Base-by-base conservation (phyloP, 2,797 vertebrate species). In the Manis crassicaudata region DNA sequence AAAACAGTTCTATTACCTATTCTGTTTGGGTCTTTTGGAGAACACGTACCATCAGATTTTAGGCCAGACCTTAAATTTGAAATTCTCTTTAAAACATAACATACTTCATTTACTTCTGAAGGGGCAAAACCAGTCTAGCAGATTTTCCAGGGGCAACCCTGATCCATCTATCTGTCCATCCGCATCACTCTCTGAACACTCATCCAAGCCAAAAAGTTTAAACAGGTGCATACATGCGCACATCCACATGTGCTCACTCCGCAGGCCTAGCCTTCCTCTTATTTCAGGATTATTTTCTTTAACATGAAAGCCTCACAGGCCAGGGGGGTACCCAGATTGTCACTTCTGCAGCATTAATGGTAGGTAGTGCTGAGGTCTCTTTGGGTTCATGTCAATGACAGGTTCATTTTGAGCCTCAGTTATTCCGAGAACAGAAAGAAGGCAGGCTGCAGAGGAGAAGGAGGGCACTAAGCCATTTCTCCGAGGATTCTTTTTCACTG, bases 261-360 rank as follows among this genome's bases (percentile, higher is more conserved):
- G 40, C 37, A 79, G 29, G 63, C 85, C 29, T 23, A 80, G 88
- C 46, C 88, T 1, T 43, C 85, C 92, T 85, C 93, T 56, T 46
- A 14, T 72, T 92, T 88, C 16, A 46, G 65, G 32, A 37, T 68
- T 79, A 5, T 81, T 95, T 95, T 37, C 35, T 29, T 65, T 83
- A 56, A 60, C 29, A 10, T n/a, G 40, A 87, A 94, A 91, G 35
- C 40, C 65, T 87, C 40, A 27, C 3, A 21, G 92, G 73, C 70
- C 86, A 68, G 76, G 40, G 82, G 76, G 56, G 6, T 88, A 95
- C 82, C 88, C 37, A 80, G 84, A 80, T 80, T 46, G 32, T 80
- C 29, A 20, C 21, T 20, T 67, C 58, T 72, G 2, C 73, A 63
- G 43, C 88, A 88, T 75, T 73, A 37, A 43, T 21, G 67, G 21